Evolutionary conservation across 2,797 vertebrate genomes (phyloP).

Genomic region (Chelidonichthys spinosus): DNA sequence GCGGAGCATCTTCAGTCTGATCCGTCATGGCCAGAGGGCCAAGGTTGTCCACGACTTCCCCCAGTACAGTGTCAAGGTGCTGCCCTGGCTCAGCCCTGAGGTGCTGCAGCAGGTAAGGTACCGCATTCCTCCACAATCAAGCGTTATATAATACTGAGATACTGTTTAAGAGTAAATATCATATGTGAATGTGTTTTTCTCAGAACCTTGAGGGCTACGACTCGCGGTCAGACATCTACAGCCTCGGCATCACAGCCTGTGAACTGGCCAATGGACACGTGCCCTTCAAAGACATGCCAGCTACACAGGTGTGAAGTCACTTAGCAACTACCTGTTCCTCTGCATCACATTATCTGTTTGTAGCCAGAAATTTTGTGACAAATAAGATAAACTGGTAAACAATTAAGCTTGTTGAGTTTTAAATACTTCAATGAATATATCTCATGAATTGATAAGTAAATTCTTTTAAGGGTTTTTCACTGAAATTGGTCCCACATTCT

Average conservation of each 20-base stretch:
- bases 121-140: background rate
- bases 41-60: constrained; percentile 97
- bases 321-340: background rate
- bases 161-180: background rate
- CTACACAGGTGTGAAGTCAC: constrained; percentile 89
- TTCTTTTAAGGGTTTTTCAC: background rate
- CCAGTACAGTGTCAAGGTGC: constrained; percentile 93
- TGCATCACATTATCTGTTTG: background rate
- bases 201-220: constrained; percentile 98
- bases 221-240: constrained; percentile 98
- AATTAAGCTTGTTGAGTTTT: background rate
- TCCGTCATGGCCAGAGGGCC: constrained; percentile 93
- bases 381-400: background rate
- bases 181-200: background rate
- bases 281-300: constrained; percentile 99
- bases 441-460: background rate
- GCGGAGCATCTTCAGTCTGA: constrained; percentile 96
- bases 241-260: constrained; percentile 96
- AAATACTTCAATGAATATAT: background rate
- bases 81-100: constrained; percentile 98
- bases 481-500: background rate
- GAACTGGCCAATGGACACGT: constrained; percentile 98
- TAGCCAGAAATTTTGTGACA: background rate
- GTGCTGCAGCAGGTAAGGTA: constrained; percentile 94
- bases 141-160: background rate